Evolutionary conservation across 1,140 invertebrate genomes (phyloP).

Genomic region (Reticulitermes speratus): DNA sequence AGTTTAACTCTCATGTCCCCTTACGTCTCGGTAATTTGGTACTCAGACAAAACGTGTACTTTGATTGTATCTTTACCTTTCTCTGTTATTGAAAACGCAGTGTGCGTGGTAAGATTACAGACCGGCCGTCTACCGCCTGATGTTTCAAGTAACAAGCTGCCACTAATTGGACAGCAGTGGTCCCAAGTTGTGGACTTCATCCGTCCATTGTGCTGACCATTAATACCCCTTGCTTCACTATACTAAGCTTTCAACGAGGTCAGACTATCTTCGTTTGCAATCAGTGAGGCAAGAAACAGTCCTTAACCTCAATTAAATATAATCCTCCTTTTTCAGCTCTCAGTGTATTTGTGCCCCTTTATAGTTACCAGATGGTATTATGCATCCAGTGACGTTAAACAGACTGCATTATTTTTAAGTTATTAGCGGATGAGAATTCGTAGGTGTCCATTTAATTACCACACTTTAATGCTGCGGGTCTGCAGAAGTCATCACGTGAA

Average conservation of each 20-base stretch:
- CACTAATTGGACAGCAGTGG: neutral
- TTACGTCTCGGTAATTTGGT: too few relatives aligned
- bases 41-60: too few relatives aligned
- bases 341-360: neutral
- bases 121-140: neutral
- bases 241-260: neutral
- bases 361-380: neutral
- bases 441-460: neutral
- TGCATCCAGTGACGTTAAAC: neutral
- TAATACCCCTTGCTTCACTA: neutral
- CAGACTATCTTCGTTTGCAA: neutral
- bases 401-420: neutral
- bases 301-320: neutral
- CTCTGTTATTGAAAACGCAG: too few relatives aligned
- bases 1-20: too few relatives aligned
- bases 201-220: neutral
- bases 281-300: neutral
- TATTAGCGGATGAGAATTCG: neutral
- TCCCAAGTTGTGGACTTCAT: too few relatives aligned
- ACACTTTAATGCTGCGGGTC: neutral
- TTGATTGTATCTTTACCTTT: too few relatives aligned
- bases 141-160: neutral
- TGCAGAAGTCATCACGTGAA: neutral
- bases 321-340: neutral
- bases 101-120: neutral